Evolutionary conservation across 1,140 invertebrate species (phyloP), one percentile per base, ranked within the genome.

Genomic region (Epicauta chinensis): DNA sequence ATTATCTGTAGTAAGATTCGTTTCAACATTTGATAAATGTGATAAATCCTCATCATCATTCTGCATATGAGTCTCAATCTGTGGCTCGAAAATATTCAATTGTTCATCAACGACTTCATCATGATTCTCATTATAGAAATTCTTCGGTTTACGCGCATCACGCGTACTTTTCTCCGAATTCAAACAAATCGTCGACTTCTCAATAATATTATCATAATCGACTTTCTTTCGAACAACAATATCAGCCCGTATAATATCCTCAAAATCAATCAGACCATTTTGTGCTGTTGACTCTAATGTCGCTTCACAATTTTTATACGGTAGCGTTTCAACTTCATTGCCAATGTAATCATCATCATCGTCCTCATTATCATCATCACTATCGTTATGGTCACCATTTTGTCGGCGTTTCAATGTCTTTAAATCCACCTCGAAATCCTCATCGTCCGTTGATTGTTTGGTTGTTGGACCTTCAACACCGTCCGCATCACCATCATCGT

Each of bases 221-320:
- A 60, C 53, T 35, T 45, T 51, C 38, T 62, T 61, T 46, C 62
- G 62, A 7, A 62, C 51, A 15, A 64, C 59, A 23, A 64, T 52
- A 49, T 64, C 62, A 10, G 62, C 62, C 36, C 60, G 56, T 9
- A 64, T 64, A 12, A 64, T 53, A 51, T 64, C 62, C 35, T 64
- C 62, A 46, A 62, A 64, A 44, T 64, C 62, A 12, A 64, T 59
- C 29, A 64, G 23, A 29, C 55, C 56, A 37, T 51, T 32, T 40
- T n/a, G 15, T 16, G 13, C 16, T 16, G 30, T 16, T 15, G 23
- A 44, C 23, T 15, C 14, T 31, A 32, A 16, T 16, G 17, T 17
- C 3, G 14, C 15, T 29, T 14, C 16, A 9, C 13, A 14, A 17
- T 29, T 7, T 16, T 23, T 23, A 42, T 46, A 31, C 23, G 57